Evolutionary conservation across 1,140 invertebrate genomes (phyloP).

Genomic region (Procambarus clarkii): DNA sequence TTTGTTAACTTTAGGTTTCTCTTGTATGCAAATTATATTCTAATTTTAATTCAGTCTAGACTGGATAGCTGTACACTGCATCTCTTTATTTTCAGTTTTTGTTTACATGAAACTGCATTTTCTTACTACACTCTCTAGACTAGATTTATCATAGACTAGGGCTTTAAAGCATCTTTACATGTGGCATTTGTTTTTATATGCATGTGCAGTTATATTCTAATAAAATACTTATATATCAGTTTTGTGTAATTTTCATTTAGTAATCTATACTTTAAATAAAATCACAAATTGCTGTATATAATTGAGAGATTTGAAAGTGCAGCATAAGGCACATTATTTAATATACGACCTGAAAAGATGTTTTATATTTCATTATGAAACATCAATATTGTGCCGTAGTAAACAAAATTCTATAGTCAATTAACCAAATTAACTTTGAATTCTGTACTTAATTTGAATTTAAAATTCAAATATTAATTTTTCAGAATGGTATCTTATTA

Average conservation of each 20-base stretch:
- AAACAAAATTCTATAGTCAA: neutral
- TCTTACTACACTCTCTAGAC: slow-evolving; percentile 21
- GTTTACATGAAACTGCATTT: neutral
- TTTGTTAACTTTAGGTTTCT: neutral
- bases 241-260: slow-evolving; percentile 1
- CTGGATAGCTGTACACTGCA: neutral
- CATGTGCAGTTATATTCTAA: neutral
- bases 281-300: neutral
- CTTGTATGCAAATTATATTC: neutral
- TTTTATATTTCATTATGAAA: slow-evolving; percentile 26
- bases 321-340: slow-evolving; percentile 64
- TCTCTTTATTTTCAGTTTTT: neutral
- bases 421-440: neutral
- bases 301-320: slow-evolving; percentile 29
- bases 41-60: neutral
- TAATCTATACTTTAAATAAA: slow-evolving; percentile 14
- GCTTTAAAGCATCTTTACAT: slow-evolving; percentile 29
- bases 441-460: slow-evolving; percentile 17
- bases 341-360: slow-evolving; percentile 24
- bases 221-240: neutral
- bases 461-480: slow-evolving; percentile 17
- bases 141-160: slow-evolving; percentile 46
- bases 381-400: slow-evolving; percentile 32
- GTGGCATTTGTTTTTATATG: slow-evolving; percentile 13
- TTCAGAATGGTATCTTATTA: neutral